Conservation (phyloP, 2,888 invertebrate genomes). For the Torymus aiolomorphi region DNA sequence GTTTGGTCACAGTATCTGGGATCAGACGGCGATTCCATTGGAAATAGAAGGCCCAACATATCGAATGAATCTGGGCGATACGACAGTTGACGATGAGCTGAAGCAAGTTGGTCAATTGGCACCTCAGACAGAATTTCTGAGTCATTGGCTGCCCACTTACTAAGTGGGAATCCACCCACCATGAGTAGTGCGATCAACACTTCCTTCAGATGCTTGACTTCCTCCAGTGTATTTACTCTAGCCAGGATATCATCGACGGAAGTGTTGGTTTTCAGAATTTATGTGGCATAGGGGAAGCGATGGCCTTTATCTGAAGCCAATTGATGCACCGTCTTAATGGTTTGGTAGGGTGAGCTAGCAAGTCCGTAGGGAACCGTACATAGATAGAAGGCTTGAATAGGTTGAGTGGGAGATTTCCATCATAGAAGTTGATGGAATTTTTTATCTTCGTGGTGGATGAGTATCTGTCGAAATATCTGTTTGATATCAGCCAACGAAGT, state of each 20-base stretch:
- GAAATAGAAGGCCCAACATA: not conserved
- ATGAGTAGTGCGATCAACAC: not conserved
- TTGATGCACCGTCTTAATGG: not conserved
- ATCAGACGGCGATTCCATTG: not conserved
- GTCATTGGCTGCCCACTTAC: conserved; percentile 7
- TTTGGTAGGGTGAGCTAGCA: conserved; percentile 1
- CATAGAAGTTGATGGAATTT: too few species aligned
- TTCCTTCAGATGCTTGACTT: not conserved
- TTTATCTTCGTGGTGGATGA: too few species aligned
- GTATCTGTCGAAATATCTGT: conserved; percentile 2
- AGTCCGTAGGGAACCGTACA: not conserved
- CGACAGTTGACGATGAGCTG: not conserved
- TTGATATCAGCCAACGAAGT: not conserved
- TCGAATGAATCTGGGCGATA: not conserved
- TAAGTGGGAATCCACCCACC: not conserved
- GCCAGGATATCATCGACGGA: conserved; percentile 1
- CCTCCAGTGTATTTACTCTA: not conserved
- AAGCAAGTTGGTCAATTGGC: not conserved
- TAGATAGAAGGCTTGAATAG: not conserved
- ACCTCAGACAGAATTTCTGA: not conserved
- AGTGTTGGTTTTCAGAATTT: not conserved
- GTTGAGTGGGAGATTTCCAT: not conserved
- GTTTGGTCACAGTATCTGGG: not conserved
- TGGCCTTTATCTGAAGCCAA: not conserved
- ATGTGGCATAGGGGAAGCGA: not conserved